phyloP scores from a whole-genome alignment of 1,140 invertebrate species.

The Tenebrio molitor region DNA sequence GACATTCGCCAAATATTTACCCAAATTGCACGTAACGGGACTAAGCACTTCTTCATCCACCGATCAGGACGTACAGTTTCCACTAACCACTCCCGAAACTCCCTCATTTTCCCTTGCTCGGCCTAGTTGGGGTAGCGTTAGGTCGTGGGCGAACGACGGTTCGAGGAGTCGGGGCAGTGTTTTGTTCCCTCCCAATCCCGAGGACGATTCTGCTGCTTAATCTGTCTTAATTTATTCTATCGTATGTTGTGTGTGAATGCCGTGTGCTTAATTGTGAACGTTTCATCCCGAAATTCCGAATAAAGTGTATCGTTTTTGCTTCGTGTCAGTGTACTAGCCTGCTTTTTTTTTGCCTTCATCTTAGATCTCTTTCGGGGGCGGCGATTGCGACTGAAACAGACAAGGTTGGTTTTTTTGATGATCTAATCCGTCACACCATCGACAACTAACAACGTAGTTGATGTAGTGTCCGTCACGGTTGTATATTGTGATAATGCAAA shows the following conservation, averaged over 20 bases:
- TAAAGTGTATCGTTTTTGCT: too few relatives aligned
- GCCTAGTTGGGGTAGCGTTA: constrained; percentile 60
- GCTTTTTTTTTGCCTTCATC: constrained; percentile 7
- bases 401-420: too few relatives aligned
- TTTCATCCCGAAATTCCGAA: too few relatives aligned
- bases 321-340: too few relatives aligned
- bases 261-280: constrained; percentile 16
- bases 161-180: constrained; percentile 37
- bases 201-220: constrained; percentile 40
- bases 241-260: background rate
- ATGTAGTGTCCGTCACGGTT: too few relatives aligned
- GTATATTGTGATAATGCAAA: background rate
- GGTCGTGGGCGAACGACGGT: constrained; percentile 61
- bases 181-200: constrained; percentile 36
- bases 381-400: background rate
- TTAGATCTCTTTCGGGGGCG: background rate
- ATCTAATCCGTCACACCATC: too few relatives aligned
- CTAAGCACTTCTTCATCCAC: constrained; percentile 51
- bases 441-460: too few relatives aligned
- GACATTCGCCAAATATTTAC: constrained; percentile 55
- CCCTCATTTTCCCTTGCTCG: constrained; percentile 18
- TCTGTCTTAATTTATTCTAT: constrained; percentile 7
- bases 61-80: constrained; percentile 34
- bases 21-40: constrained; percentile 51
- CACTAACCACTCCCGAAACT: constrained; percentile 4